Evolutionary conservation across 2,888 invertebrate species (phyloP), one percentile per base, ranked within the genome.

Genomic region (Andrena hattorfiana): DNA sequence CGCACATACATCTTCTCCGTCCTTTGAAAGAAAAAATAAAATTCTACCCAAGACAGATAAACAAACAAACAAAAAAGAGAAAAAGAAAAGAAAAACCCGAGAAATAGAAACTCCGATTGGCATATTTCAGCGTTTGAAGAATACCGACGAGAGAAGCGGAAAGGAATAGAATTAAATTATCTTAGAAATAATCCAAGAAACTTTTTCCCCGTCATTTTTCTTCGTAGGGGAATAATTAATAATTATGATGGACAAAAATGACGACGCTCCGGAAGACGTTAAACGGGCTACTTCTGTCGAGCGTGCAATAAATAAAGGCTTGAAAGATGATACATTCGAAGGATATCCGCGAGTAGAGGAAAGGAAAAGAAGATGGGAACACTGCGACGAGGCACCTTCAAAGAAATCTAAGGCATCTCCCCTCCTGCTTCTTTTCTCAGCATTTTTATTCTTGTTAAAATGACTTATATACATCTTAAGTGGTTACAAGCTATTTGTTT

Each of bases 191-290:
- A 30, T 54, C 26, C 6, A 26, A 2, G n/a, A 30, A 51, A 51
- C 10, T 10, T 56, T 28, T 68, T 23, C 2, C 1, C 16, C 48
- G 10, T 16, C n/a, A 4, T 32, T n/a, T n/a, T 5, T 35, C 1
- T 10, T 30, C 10, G 49, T 20, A 20, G 23, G 2, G 16, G 4
- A 42, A 42, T n/a, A n/a, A 42, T 42, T 16, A 42, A 16, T 51
- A 28, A 30, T 13, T 2, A 20, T 35, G 1, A 92, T 93, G 92
- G 85, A 90, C 26, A 85, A 86, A 2, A 86, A 88, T 64, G 90
- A 92, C 59, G 91, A 91, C 42, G 89, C 90, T 59, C 91, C 90
- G 0, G 84, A 87, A 5, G 90, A 92, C 51, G 91, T 90, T 13
- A 88, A 82, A 64, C 85, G 85, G 10, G 90, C 91, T 5, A 86